A percentile compares a stretch with the other conserved stretches of the same genome.
Conservation (phyloP, 2,113 vertebrate species). For the Microcebus ravelobensis region DNA sequence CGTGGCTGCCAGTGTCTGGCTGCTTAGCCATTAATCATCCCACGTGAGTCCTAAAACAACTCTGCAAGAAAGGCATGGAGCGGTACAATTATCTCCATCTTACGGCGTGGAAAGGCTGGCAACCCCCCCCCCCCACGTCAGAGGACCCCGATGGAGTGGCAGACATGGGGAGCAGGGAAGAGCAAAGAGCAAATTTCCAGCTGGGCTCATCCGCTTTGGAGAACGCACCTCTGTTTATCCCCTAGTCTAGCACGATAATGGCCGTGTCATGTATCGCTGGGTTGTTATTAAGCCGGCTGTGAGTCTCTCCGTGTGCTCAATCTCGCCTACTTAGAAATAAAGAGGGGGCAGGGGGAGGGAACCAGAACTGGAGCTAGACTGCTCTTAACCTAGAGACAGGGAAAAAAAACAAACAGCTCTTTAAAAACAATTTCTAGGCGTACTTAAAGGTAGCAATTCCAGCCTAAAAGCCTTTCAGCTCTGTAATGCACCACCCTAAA, state of each 20-base stretch:
- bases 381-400: conserved; percentile 56
- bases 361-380: conserved; percentile 17
- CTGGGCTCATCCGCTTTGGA: background rate
- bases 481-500: background rate
- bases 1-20: background rate
- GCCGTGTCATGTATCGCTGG: background rate
- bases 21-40: background rate
- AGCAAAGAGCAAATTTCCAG: background rate
- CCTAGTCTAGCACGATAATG: background rate
- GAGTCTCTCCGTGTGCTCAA: background rate
- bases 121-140: background rate
- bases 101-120: background rate
- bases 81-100: background rate
- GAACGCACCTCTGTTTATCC: background rate
- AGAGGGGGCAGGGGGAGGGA: conserved; percentile 49
- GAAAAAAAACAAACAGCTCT: conserved; percentile 53
- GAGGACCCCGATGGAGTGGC: background rate
- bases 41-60: background rate
- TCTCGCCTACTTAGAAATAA: conserved; percentile 65
- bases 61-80: background rate
- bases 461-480: conserved; percentile 41
- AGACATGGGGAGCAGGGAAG: background rate
- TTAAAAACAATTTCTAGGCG: conserved; percentile 44
- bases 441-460: conserved; percentile 63
- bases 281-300: conserved; percentile 51